phyloP scores from a whole-genome alignment of 1,140 invertebrate genomes.

The Spodoptera frugiperda region DNA sequence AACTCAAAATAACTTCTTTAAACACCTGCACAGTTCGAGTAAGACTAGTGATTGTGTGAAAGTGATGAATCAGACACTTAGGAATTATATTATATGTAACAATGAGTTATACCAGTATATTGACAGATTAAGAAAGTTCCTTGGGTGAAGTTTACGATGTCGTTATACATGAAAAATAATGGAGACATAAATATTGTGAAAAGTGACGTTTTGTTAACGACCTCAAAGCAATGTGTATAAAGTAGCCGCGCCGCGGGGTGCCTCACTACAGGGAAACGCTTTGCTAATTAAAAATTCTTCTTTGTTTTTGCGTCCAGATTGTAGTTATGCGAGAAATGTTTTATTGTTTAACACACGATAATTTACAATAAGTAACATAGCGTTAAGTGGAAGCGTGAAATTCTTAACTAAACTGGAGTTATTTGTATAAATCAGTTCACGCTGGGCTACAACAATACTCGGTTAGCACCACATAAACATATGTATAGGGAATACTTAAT shows the following conservation, averaged over 20 bases:
- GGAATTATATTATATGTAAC: neutral
- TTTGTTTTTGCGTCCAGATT: conserved; percentile 74
- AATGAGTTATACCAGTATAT: conserved; percentile 1
- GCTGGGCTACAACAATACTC: conserved; percentile 34
- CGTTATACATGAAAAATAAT: conserved; percentile 80
- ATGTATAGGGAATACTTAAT: conserved; percentile 3
- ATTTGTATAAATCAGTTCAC: conserved; percentile 54
- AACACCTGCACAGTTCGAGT: neutral
- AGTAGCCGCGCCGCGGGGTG: conserved; percentile 75
- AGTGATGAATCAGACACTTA: conserved; percentile 9
- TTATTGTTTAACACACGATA: conserved; percentile 70
- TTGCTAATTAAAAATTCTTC: conserved; percentile 80
- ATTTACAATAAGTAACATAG: conserved; percentile 53
- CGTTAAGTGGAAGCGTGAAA: conserved; percentile 55
- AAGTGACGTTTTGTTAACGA: conserved; percentile 84
- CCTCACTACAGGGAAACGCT: conserved; percentile 64
- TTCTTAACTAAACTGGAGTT: conserved; percentile 50
- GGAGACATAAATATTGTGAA: conserved; percentile 83
- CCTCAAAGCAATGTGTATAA: conserved; percentile 73
- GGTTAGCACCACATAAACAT: conserved; percentile 21
- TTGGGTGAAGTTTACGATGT: conserved; percentile 74
- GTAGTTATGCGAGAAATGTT: conserved; percentile 74
- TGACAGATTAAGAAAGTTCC: conserved; percentile 43
- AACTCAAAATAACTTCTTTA: neutral
- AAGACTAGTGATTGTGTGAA: neutral